Conservation (phyloP, 2,797 vertebrate species). For the Hozukius guyotensis region DNA sequence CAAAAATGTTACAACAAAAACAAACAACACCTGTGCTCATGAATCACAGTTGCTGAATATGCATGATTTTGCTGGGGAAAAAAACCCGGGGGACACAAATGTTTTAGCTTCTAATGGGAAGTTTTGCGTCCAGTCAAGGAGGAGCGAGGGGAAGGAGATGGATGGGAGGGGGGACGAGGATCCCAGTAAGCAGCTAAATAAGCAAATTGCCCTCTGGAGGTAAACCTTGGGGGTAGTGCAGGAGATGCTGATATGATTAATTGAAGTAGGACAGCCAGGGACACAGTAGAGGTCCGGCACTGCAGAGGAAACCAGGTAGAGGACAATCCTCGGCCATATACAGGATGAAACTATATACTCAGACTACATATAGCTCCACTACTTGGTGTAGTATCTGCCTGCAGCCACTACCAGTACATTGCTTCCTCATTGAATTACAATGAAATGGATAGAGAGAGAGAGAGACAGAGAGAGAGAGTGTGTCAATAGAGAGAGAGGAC, state of each 20-base stretch:
- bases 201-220: slow-evolving; percentile 78
- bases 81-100: neutral
- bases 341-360: slow-evolving; percentile 62
- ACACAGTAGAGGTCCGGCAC: slow-evolving; percentile 66
- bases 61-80: neutral
- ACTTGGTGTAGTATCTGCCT: slow-evolving; percentile 60
- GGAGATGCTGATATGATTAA: slow-evolving; percentile 80
- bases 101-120: slow-evolving; percentile 6
- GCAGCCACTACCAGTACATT: slow-evolving; percentile 63
- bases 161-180: slow-evolving; percentile 42
- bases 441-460: slow-evolving; percentile 48
- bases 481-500: slow-evolving; percentile 66
- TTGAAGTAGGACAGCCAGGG: slow-evolving; percentile 82
- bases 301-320: slow-evolving; percentile 72
- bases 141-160: slow-evolving; percentile 24
- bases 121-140: neutral
- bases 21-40: slow-evolving; percentile 8
- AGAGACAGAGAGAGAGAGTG: neutral
- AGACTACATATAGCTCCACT: slow-evolving; percentile 55
- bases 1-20: slow-evolving; percentile 15
- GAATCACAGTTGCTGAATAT: slow-evolving; percentile 27
- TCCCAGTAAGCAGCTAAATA: slow-evolving; percentile 70
- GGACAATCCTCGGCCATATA: slow-evolving; percentile 69
- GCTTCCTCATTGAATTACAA: slow-evolving; percentile 73
- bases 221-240: slow-evolving; percentile 64